Evolutionary conservation across 2,113 vertebrate species (phyloP).

Genomic region (Myotis davidii): DNA sequence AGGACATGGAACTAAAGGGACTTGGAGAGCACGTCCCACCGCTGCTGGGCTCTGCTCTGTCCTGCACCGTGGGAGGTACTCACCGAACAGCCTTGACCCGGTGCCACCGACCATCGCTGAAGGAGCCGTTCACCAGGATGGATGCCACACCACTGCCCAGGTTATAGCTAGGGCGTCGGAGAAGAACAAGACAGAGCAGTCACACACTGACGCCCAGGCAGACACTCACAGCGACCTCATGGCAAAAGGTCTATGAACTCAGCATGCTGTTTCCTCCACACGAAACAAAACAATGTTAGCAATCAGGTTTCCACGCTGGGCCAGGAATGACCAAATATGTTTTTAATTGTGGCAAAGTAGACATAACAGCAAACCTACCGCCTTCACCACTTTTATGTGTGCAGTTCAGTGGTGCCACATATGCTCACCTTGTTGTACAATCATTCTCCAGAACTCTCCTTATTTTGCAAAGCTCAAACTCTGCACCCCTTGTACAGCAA

Average conservation of each 20-base stretch:
- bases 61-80: conserved; percentile 31
- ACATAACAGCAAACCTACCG: not conserved
- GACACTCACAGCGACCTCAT: fast-evolving
- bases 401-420: not conserved
- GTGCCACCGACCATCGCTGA: conserved; percentile 95
- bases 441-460: not conserved
- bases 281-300: not conserved
- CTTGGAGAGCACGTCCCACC: fast-evolving
- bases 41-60: not conserved
- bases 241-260: not conserved
- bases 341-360: not conserved
- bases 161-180: conserved; percentile 88
- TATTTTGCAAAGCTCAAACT: not conserved
- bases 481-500: not conserved
- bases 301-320: not conserved
- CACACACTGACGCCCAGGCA: not conserved
- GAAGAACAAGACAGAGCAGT: not conserved
- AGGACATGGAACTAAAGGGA: not conserved
- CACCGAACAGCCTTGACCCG: conserved; percentile 95
- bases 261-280: not conserved
- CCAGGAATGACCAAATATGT: not conserved
- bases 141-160: conserved; percentile 92
- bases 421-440: not conserved
- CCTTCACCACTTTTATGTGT: not conserved
- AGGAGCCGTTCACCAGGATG: conserved; percentile 92